Conservation (phyloP, 1,140 invertebrate genomes). For the Lepidotrigona ventralis region DNA sequence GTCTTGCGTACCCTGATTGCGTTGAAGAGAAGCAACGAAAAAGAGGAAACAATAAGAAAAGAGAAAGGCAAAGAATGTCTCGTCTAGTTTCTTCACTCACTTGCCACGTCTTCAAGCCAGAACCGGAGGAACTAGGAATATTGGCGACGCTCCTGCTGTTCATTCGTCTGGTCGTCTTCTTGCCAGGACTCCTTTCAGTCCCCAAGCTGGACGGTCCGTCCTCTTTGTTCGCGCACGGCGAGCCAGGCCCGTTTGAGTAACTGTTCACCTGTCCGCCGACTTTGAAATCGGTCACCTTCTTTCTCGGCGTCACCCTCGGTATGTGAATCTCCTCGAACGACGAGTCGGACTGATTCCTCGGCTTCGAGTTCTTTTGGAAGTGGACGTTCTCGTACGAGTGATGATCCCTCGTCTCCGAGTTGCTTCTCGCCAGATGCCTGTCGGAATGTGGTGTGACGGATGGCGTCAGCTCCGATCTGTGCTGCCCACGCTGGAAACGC, state of each 20-base stretch:
- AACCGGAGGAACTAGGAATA: constrained; percentile 67
- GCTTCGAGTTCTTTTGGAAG: constrained; percentile 62
- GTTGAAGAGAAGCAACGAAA: background rate
- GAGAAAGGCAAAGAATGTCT: background rate
- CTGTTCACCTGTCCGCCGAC: constrained; percentile 70
- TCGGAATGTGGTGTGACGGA: constrained; percentile 55
- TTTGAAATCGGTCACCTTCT: constrained; percentile 70
- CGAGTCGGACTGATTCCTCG: constrained; percentile 53
- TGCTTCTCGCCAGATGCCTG: constrained; percentile 57
- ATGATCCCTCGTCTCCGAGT: constrained; percentile 57
- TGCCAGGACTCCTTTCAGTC: constrained; percentile 63
- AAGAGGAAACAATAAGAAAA: background rate
- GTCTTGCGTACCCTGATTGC: constrained; percentile 65
- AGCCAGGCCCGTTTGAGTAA: constrained; percentile 55
- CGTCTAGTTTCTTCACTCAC: constrained; percentile 50
- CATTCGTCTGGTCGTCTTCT: constrained; percentile 62
- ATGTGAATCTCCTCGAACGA: constrained; percentile 74
- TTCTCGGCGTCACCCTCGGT: constrained; percentile 69
- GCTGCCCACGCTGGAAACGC: constrained; percentile 58
- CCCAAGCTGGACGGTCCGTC: constrained; percentile 69
- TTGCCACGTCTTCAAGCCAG: constrained; percentile 67
- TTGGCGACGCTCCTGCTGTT: constrained; percentile 73
- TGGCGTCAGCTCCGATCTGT: constrained; percentile 44
- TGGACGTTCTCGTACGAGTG: constrained; percentile 69
- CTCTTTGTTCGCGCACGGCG: constrained; percentile 52